These are phyloP conservation scores for Turritopsis rubra DNA, from an alignment of 30 jellyfish, hydroid and myxozoan species.

Conservation along the genomic window DNA sequence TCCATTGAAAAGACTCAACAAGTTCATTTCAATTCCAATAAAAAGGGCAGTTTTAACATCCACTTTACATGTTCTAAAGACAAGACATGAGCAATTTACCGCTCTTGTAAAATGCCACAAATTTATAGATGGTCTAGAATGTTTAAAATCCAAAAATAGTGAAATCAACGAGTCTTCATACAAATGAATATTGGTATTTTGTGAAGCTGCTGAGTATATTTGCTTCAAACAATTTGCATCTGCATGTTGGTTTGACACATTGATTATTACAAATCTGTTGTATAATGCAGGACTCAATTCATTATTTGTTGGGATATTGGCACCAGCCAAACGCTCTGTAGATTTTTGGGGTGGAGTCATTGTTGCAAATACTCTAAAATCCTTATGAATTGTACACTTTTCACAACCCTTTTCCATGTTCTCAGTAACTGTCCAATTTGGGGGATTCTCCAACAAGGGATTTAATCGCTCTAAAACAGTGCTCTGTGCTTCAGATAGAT, in stretches of 20 bases:
- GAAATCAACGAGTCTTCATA: neutral
- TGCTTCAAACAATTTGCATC: neutral
- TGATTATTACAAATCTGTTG: slow-evolving; percentile 2
- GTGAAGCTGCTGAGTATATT: neutral
- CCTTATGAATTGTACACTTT: neutral
- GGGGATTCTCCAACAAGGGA: slow-evolving; percentile 16
- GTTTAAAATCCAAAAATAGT: neutral
- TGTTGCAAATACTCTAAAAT: slow-evolving; percentile 21
- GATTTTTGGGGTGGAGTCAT: slow-evolving; percentile 20
- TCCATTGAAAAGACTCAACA: neutral
- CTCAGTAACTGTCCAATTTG: slow-evolving; percentile 5
- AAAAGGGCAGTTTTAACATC: neutral
- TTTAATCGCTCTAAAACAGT: slow-evolving; percentile 20
- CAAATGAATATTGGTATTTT: neutral
- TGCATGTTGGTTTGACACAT: neutral
- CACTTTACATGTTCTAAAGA: neutral
- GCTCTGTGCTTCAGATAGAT: slow-evolving; percentile 28
- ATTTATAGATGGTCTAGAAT: neutral
- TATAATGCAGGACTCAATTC: slow-evolving; percentile 26
- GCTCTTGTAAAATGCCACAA: slow-evolving; percentile 6
- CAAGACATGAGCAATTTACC: neutral
- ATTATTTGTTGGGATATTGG: slow-evolving; percentile 12
- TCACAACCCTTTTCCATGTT: neutral
- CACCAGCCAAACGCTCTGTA: slow-evolving; percentile 19
- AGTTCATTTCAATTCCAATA: neutral